A percentile compares a stretch with the other conserved stretches of the same genome.
phyloP scores from a whole-genome alignment of 2,797 vertebrate species.

The Miichthys miiuy region DNA sequence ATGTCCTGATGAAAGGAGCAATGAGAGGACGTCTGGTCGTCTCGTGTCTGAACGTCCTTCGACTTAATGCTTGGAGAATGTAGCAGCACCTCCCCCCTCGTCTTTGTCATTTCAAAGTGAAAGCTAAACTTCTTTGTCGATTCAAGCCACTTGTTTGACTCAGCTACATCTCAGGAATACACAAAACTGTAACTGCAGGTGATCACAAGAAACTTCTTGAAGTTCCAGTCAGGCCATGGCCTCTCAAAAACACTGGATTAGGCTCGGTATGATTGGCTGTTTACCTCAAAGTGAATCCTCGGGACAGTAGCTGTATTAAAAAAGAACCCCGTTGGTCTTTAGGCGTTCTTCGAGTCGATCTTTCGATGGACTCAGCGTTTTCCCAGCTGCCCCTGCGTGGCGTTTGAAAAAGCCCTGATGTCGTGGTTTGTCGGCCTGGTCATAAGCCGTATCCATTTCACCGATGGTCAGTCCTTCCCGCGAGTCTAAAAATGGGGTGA shows the following conservation, averaged over 20 bases:
- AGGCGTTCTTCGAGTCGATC: background rate
- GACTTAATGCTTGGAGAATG: constrained; percentile 24
- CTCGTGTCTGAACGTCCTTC: constrained; percentile 38
- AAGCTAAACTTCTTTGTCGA: background rate
- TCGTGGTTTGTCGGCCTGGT: constrained; percentile 60
- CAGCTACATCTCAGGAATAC: background rate
- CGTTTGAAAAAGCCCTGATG: constrained; percentile 54
- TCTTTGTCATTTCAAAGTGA: constrained; percentile 5
- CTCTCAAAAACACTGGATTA: background rate
- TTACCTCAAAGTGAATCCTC: background rate
- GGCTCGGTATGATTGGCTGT: background rate
- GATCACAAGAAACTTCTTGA: background rate
- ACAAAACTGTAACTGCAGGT: background rate
- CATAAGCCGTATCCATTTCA: constrained; percentile 61
- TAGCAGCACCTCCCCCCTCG: constrained; percentile 7
- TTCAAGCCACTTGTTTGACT: background rate
- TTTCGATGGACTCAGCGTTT: constrained; percentile 24
- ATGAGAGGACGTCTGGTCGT: constrained; percentile 40
- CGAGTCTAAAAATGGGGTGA: constrained; percentile 71
- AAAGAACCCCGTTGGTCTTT: background rate
- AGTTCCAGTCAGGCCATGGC: background rate
- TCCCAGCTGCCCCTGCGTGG: constrained; percentile 30
- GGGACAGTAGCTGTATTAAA: background rate
- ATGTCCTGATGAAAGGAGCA: constrained; percentile 57
- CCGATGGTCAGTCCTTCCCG: constrained; percentile 29